phyloP scores from a whole-genome alignment of 2,797 vertebrate genomes.

The Danio choprae region DNA sequence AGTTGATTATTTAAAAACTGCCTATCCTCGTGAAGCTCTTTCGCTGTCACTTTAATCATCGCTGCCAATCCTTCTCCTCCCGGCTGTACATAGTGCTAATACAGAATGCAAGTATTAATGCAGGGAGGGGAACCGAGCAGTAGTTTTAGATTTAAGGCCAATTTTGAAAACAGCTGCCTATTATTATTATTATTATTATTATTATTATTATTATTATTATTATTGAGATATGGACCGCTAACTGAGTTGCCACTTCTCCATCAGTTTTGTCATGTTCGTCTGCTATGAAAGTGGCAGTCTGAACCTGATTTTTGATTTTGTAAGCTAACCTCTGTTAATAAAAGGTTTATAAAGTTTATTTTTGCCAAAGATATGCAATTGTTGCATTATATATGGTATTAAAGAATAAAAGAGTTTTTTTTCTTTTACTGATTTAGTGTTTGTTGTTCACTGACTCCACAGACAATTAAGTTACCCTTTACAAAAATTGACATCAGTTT shows the following conservation, averaged over 20 bases:
- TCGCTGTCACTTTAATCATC: constrained; percentile 48
- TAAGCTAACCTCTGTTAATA: constrained; percentile 99
- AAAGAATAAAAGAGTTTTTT: constrained; percentile 92
- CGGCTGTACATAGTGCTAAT: constrained; percentile 58
- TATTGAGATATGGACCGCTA: constrained; percentile 71
- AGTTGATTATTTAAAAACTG: constrained; percentile 48
- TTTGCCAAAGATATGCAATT: constrained; percentile 99
- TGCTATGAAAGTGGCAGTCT: constrained; percentile 82
- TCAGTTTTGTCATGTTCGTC: constrained; percentile 80
- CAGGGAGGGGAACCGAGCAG: constrained; percentile 42
- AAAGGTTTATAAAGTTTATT: constrained; percentile 99
- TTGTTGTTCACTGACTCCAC: constrained; percentile 25
- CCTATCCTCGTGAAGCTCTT: constrained; percentile 51
- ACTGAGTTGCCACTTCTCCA: constrained; percentile 83
- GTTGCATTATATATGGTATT: constrained; percentile 99
- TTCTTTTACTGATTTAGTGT: constrained; percentile 80
- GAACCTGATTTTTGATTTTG: constrained; percentile 92
- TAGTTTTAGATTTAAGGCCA: constrained; percentile 56
- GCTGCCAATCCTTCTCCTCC: constrained; percentile 47
- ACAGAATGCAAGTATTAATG: constrained; percentile 60
- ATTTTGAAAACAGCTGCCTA: constrained; percentile 50
- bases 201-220: constrained; percentile 72
- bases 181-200: constrained; percentile 64
- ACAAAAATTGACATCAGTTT: too few species aligned
- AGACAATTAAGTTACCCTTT: not conserved